These are phyloP conservation scores for Ferrisia virgata DNA, from an alignment of 2,888 invertebrate species.

Conservation along the genomic window DNA sequence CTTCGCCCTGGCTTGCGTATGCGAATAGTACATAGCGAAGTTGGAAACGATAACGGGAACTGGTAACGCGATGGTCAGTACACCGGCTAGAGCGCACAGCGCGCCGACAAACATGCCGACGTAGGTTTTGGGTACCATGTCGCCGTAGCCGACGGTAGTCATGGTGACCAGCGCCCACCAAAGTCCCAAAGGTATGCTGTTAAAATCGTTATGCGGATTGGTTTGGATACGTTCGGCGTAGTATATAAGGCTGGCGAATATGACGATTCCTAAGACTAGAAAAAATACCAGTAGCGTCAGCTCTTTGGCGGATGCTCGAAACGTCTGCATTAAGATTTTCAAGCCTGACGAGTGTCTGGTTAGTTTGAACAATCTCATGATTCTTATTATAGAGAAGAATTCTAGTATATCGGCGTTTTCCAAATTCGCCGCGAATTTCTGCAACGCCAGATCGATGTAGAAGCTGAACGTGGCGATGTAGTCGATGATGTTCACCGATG, in stretches of 20 bases:
- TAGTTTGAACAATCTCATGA: slow-evolving; percentile 95
- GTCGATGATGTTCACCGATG: slow-evolving; percentile 98
- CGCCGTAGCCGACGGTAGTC: slow-evolving; percentile 98
- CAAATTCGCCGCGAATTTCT: slow-evolving; percentile 83
- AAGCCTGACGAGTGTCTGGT: slow-evolving; percentile 96
- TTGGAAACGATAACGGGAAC: slow-evolving; percentile 99
- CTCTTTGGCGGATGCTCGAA: slow-evolving; percentile 95
- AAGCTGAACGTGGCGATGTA: slow-evolving; percentile 98
- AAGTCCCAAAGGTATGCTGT: slow-evolving; percentile 93
- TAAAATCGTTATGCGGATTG: slow-evolving; percentile 95
- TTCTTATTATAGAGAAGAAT: slow-evolving; percentile 95
- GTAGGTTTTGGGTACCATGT: slow-evolving; percentile 98
- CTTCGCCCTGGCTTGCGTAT: slow-evolving; percentile 93
- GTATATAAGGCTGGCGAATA: slow-evolving; percentile 96
- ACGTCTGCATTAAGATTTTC: slow-evolving; percentile 96
- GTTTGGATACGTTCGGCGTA: slow-evolving; percentile 96
- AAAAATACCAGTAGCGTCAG: slow-evolving; percentile 94
- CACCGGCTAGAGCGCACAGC: slow-evolving; percentile 95
- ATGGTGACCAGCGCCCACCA: slow-evolving; percentile 99
- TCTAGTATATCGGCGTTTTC: slow-evolving; percentile 95
- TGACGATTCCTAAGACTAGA: slow-evolving; percentile 94
- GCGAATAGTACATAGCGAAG: slow-evolving; percentile 95
- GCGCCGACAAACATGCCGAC: slow-evolving; percentile 98
- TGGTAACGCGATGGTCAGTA: slow-evolving; percentile 96
- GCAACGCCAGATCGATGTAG: slow-evolving; percentile 87